phyloP scores from a whole-genome alignment of 2,888 invertebrate genomes.

The Mythimna albipuncta region DNA sequence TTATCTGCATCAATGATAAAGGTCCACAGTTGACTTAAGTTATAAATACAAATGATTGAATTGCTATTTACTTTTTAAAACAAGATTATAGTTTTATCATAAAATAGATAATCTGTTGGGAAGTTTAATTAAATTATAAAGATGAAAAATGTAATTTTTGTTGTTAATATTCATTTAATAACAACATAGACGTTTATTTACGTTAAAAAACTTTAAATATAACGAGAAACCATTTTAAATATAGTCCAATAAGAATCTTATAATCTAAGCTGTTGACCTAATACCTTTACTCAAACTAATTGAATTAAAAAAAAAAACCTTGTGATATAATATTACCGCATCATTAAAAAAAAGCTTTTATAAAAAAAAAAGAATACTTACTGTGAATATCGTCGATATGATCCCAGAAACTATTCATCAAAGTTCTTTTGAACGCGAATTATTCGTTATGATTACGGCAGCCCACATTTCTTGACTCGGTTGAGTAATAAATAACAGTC shows the following conservation, averaged over 20 bases:
- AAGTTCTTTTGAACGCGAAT: constrained; percentile 51
- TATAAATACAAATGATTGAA: no score
- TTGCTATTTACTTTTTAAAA: no score
- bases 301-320: constrained; percentile 58
- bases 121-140: neutral
- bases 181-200: neutral
- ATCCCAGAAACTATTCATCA: constrained; percentile 58
- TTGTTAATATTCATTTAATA: neutral
- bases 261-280: constrained; percentile 50
- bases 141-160: neutral
- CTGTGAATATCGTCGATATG: constrained; percentile 46
- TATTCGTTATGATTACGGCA: constrained; percentile 26
- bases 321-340: constrained; percentile 39
- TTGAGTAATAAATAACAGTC: constrained; percentile 53
- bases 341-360: constrained; percentile 30
- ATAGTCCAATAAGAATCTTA: constrained; percentile 56
- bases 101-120: neutral
- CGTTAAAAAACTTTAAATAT: neutral
- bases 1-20: no score
- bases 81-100: neutral
- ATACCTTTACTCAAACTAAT: constrained; percentile 45
- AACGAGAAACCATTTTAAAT: neutral
- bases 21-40: no score
- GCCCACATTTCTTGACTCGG: constrained; percentile 49
- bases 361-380: constrained; percentile 52